phyloP scores from a whole-genome alignment of 2,113 vertebrate genomes.

The Heterotis niloticus region DNA sequence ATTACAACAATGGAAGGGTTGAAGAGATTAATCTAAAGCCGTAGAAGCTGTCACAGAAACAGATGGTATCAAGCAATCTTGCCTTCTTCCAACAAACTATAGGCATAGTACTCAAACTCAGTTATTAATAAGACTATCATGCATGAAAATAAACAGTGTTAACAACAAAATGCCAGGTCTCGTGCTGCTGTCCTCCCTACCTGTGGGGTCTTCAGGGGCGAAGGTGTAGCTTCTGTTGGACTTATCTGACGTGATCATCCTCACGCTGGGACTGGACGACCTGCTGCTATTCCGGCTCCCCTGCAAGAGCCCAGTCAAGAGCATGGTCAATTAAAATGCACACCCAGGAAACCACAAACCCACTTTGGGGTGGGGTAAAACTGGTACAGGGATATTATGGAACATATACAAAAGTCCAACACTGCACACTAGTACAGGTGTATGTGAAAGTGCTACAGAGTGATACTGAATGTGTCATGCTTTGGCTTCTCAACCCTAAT shows the following conservation, averaged over 20 bases:
- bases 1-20: background rate
- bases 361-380: background rate
- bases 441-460: too few relatives aligned
- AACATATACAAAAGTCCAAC: background rate
- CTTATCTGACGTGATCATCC: constrained; percentile 92
- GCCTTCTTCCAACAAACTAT: background rate
- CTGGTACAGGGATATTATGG: background rate
- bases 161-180: too few relatives aligned
- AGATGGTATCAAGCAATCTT: background rate
- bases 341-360: background rate
- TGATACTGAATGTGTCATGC: too few relatives aligned
- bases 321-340: constrained; percentile 8
- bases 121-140: background rate
- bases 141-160: too few relatives aligned
- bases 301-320: constrained; percentile 54
- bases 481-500: too few relatives aligned
- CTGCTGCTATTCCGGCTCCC: constrained; percentile 90
- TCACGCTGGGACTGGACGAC: constrained; percentile 92
- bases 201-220: constrained; percentile 82
- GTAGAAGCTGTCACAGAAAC: background rate
- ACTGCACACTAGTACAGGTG: too few relatives aligned
- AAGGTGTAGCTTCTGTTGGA: constrained; percentile 74
- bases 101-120: background rate
- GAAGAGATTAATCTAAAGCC: background rate
- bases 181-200: constrained; percentile 65